Base-by-base conservation (phyloP, 2,888 invertebrate species). In the Zaprionus lineosus region DNA sequence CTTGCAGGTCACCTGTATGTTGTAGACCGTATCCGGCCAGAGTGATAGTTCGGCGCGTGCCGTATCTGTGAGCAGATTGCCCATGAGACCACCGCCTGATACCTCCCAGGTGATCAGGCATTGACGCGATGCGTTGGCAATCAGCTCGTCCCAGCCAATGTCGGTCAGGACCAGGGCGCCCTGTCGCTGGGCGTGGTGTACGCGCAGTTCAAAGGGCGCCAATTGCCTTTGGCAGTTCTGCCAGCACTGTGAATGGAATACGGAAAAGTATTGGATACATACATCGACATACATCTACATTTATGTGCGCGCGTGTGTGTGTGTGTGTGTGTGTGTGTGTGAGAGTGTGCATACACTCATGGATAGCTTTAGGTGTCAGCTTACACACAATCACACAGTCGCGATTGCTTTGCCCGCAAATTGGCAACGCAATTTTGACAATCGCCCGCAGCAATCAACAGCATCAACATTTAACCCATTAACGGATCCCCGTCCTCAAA, bases 91-190 rank as follows among this genome's bases (percentile, higher is more conserved):
- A 26, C 90, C 90, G 53, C 90, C 90, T 9, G 89, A 88, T 19
- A 90, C 89, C 71, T 90, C 90, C 90, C 90, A 90, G 46, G 90
- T 90, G 60, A 90, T 89, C 63, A 90, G 75, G 67, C 90, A 90
- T 65, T 90, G 90, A 18, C 84, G 75, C 37, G 79, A 81, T 43
- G 84, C 81, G 40, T 81, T 81, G 47, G 79, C 78, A 65, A 81
- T 81, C 52, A 67, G 19, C 44, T 89, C 88, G 11, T 86, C 84
- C 90, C 90, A 90, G 21, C 89, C 87, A 39, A 90, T 89, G 77
- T 90, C 90, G 18, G 89, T 89, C 28, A 90, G 75, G 1, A 90
- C 90, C 39, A 90, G 61, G 5, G 89, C 88, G 29, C 88, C 90
- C 67, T 90, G 90, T 16, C 88, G 89, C 37, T 89, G 78, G 85